phyloP scores from a whole-genome alignment of 2,888 invertebrate genomes.

The Endotricha flammealis region DNA sequence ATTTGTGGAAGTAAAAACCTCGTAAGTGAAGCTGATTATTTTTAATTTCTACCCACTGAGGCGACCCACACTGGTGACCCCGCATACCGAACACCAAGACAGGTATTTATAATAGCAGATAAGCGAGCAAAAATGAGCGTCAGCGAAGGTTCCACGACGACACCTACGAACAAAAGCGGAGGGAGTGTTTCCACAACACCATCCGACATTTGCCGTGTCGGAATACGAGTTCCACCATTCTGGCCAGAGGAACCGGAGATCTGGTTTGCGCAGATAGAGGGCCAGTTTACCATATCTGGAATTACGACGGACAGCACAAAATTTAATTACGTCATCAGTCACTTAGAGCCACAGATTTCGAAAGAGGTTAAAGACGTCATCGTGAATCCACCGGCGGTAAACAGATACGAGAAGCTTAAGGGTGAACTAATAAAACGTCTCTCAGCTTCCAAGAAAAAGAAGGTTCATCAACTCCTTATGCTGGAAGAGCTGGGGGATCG shows the following conservation, averaged over 20 bases:
- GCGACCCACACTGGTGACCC: too few species aligned
- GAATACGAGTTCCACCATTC: slow-evolving; percentile 11
- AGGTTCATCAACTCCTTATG: slow-evolving; percentile 16
- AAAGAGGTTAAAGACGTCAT: slow-evolving; percentile 6
- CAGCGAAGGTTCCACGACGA: too few species aligned
- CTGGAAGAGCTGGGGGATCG: too few species aligned
- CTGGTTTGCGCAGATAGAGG: slow-evolving; percentile 12
- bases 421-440: slow-evolving; percentile 19
- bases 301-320: slow-evolving; percentile 9
- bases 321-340: slow-evolving; percentile 6
- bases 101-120: too few species aligned
- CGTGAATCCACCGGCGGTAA: slow-evolving; percentile 6
- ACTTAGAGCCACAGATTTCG: neutral
- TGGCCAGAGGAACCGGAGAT: slow-evolving; percentile 9
- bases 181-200: too few species aligned
- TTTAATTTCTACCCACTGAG: too few species aligned
- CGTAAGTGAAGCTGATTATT: too few species aligned
- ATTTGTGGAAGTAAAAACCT: too few species aligned
- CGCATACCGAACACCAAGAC: too few species aligned
- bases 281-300: slow-evolving; percentile 1
- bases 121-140: too few species aligned
- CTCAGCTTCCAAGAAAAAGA: slow-evolving; percentile 14
- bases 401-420: slow-evolving; percentile 17
- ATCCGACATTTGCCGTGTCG: too few species aligned
- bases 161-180: too few species aligned